These are phyloP conservation scores for Rallus crepitans DNA, from an alignment of 2,797 vertebrate genomes.

Conservation along the genomic window DNA sequence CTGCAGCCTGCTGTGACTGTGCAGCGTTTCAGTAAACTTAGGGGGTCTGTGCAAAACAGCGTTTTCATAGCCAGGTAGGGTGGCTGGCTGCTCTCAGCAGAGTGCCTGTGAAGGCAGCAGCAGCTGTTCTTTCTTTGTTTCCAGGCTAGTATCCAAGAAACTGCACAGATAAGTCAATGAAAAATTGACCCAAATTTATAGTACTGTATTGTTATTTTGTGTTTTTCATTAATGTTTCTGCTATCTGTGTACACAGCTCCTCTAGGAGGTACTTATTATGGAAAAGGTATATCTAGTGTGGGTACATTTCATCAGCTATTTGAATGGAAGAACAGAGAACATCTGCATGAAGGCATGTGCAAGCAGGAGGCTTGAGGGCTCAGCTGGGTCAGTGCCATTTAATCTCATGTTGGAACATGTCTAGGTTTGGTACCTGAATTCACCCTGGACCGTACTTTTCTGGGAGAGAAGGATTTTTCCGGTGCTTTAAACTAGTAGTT, in stretches of 20 bases:
- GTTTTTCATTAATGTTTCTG: neutral
- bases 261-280: fast-evolving
- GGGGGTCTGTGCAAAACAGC: neutral
- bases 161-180: neutral
- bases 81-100: neutral
- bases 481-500: neutral
- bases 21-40: neutral
- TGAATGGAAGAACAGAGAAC: neutral
- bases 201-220: fast-evolving
- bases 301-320: neutral
- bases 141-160: neutral
- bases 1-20: neutral
- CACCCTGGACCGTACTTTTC: fast-evolving
- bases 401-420: neutral
- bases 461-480: neutral
- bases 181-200: neutral
- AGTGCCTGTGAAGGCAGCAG: neutral
- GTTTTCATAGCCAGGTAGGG: neutral
- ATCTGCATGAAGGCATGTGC: neutral
- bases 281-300: neutral
- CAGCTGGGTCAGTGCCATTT: neutral
- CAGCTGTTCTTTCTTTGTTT: neutral
- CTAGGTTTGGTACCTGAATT: neutral
- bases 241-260: neutral
- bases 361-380: fast-evolving